Conservation (phyloP, 2,888 invertebrate species). For the Empis livida region DNA sequence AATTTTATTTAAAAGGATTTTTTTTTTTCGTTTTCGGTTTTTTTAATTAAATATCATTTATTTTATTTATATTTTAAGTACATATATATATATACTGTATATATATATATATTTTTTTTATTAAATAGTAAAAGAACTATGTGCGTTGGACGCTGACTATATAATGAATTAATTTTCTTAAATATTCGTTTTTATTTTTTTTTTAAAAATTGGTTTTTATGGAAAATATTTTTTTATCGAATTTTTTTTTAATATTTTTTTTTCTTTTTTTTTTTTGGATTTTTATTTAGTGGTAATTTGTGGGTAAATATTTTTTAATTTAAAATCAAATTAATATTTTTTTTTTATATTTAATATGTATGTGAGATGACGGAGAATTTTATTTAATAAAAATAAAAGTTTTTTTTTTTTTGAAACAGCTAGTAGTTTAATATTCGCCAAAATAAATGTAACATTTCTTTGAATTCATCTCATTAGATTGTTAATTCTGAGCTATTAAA, state of each 20-base stretch:
- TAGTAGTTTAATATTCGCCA: too few species aligned
- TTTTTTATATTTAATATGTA: too few species aligned
- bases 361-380: too few species aligned
- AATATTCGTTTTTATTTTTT: too few species aligned
- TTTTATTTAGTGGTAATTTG: too few species aligned
- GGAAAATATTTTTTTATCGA: conserved; percentile 8
- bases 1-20: conserved; percentile 4
- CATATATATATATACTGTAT: conserved; percentile 4
- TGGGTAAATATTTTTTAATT: too few species aligned
- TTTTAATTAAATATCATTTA: conserved; percentile 9
- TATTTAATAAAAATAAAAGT: too few species aligned
- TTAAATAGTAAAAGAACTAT: conserved; percentile 20
- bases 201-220: conserved; percentile 9
- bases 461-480: too few species aligned
- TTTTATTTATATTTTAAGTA: conserved; percentile 8
- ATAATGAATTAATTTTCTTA: neutral
- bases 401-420: too few species aligned
- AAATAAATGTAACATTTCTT: too few species aligned
- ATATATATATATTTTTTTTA: conserved; percentile 11
- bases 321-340: too few species aligned
- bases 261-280: neutral
- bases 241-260: conserved; percentile 1
- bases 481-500: too few species aligned
- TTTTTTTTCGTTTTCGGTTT: conserved; percentile 2
- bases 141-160: conserved; percentile 22